These are phyloP conservation scores for Turritopsis dohrnii DNA, from an alignment of 30 jellyfish, hydroid and myxozoan genomes.

Conservation along the genomic window DNA sequence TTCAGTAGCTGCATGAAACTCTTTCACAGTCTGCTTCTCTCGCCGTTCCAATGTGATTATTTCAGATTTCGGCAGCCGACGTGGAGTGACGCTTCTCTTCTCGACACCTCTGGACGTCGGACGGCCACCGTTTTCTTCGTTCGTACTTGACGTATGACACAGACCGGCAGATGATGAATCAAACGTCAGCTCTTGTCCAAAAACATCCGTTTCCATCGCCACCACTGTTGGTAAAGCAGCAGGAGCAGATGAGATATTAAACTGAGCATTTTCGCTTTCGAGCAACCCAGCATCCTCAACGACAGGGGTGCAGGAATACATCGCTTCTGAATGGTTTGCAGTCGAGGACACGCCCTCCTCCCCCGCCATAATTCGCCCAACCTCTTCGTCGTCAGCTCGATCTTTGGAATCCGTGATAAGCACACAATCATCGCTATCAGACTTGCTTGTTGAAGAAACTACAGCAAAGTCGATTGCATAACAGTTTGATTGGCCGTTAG, in stretches of 20 bases:
- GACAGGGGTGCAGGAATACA: background rate
- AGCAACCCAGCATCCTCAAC: background rate
- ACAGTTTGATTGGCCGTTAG: background rate
- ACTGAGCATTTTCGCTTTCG: constrained; percentile 5
- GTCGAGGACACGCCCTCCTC: background rate
- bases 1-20: background rate
- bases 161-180: background rate
- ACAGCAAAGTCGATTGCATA: background rate
- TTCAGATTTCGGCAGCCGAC: constrained; percentile 3
- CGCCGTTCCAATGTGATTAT: background rate
- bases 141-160: background rate
- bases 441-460: background rate
- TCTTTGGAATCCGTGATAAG: background rate
- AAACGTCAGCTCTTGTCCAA: constrained; percentile 10
- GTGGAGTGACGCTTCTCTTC: background rate
- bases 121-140: background rate
- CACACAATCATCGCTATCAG: background rate
- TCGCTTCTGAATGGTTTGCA: background rate
- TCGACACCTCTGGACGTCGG: background rate
- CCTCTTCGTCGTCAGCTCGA: background rate
- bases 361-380: background rate
- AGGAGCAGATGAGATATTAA: background rate
- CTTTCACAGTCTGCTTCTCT: background rate
- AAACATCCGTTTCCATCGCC: background rate
- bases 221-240: background rate